These are phyloP conservation scores for Cariama cristata DNA, from an alignment of 2,113 vertebrate genomes.

Conservation along the genomic window DNA sequence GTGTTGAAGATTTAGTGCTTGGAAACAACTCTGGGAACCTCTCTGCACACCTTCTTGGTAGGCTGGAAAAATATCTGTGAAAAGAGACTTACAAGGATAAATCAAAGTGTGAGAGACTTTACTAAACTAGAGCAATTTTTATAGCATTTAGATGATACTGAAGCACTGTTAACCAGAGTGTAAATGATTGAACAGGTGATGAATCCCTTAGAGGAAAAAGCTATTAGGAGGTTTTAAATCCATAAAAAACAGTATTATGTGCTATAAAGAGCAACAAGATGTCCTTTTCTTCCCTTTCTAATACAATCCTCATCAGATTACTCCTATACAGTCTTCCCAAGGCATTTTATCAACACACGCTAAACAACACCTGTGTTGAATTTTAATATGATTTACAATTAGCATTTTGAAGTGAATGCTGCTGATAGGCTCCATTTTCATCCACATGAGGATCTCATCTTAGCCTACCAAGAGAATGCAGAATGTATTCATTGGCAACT, in stretches of 20 bases:
- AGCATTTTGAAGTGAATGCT: background rate
- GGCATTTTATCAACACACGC: background rate
- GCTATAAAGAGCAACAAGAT: constrained; percentile 42
- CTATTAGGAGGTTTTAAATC: constrained; percentile 56
- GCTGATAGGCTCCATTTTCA: background rate
- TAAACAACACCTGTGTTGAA: background rate
- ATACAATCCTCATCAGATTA: constrained; percentile 5
- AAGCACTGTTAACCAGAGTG: constrained; percentile 57
- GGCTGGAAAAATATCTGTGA: constrained; percentile 3
- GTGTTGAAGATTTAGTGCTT: constrained; percentile 13
- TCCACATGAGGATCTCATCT: background rate
- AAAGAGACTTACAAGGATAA: constrained; percentile 60
- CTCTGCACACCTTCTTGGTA: background rate
- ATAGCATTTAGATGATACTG: constrained; percentile 62
- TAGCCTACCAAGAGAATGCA: background rate
- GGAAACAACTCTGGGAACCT: background rate
- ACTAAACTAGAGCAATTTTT: constrained; percentile 65
- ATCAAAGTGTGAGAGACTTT: constrained; percentile 53
- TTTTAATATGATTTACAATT: constrained; percentile 9
- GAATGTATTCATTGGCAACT: background rate
- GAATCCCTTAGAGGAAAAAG: constrained; percentile 60
- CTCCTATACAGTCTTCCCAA: background rate
- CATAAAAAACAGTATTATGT: constrained; percentile 29
- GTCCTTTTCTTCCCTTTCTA: constrained; percentile 33
- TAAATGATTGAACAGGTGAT: constrained; percentile 71